phyloP scores from a whole-genome alignment of 2,113 vertebrate genomes.

The Gymnocephalus cernua region DNA sequence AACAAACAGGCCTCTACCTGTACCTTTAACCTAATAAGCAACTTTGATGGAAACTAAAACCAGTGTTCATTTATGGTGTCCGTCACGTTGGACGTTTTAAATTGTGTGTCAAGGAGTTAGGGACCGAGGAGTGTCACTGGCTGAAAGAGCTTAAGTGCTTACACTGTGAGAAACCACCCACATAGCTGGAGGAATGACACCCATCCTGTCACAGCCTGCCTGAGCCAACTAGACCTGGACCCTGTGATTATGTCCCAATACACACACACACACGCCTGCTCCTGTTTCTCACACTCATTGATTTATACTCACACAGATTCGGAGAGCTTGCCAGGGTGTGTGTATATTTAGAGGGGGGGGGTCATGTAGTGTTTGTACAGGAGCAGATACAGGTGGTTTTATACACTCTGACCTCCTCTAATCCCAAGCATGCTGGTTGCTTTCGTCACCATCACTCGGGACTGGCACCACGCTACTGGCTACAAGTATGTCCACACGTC shows the following conservation, averaged over 20 bases:
- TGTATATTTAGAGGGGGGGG: constrained; percentile 62
- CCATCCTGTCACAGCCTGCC: constrained; percentile 18
- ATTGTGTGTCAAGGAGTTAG: constrained; percentile 6
- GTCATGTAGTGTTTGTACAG: constrained; percentile 33
- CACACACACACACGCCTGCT: background rate
- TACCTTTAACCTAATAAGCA: background rate
- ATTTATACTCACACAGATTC: constrained; percentile 38
- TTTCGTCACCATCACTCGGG: constrained; percentile 14
- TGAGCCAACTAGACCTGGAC: constrained; percentile 17
- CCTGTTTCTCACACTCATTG: constrained; percentile 45
- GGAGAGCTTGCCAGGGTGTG: constrained; percentile 42
- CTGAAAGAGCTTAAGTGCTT: background rate
- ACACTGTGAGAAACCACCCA: background rate
- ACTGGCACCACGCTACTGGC: background rate
- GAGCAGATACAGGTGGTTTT: constrained; percentile 25
- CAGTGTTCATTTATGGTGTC: constrained; percentile 23
- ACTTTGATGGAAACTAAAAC: background rate
- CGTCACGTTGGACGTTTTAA: constrained; percentile 7
- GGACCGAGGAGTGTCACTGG: background rate
- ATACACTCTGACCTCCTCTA: constrained; percentile 9
- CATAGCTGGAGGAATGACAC: constrained; percentile 22
- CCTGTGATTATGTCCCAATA: background rate
- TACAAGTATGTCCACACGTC: constrained; percentile 42
- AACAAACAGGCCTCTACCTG: background rate
- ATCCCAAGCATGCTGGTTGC: constrained; percentile 13